Conservation (phyloP, 2,113 vertebrate species). For the Alligator sinensis region DNA sequence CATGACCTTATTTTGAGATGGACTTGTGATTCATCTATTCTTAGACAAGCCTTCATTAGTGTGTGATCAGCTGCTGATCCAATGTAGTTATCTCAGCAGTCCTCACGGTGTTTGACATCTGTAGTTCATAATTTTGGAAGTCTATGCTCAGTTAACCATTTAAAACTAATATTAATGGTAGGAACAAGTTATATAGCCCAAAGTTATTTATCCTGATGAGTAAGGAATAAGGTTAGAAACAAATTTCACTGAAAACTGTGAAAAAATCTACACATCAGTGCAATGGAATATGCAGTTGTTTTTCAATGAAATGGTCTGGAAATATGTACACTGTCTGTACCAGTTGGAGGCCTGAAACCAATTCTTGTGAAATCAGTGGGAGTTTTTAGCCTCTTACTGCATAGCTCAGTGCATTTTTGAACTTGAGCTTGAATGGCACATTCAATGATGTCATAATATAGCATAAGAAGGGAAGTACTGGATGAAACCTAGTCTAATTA, state of each 20-base stretch:
- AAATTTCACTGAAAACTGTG: background rate
- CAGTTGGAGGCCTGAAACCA: background rate
- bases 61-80: background rate
- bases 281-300: background rate
- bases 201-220: accelerated
- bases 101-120: background rate
- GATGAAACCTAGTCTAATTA: background rate
- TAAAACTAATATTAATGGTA: background rate
- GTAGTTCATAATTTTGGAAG: background rate
- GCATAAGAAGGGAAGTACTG: background rate
- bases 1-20: background rate
- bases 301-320: background rate
- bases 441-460: background rate
- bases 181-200: accelerated
- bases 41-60: background rate
- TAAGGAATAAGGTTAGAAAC: background rate
- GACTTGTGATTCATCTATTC: background rate
- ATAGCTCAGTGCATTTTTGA: background rate
- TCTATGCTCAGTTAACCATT: background rate
- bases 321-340: background rate
- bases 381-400: background rate
- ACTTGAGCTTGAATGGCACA: background rate
- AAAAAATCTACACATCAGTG: background rate
- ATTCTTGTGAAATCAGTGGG: background rate
- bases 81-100: background rate